phyloP scores from a whole-genome alignment of 1,140 invertebrate genomes.

The Tenebrio molitor region DNA sequence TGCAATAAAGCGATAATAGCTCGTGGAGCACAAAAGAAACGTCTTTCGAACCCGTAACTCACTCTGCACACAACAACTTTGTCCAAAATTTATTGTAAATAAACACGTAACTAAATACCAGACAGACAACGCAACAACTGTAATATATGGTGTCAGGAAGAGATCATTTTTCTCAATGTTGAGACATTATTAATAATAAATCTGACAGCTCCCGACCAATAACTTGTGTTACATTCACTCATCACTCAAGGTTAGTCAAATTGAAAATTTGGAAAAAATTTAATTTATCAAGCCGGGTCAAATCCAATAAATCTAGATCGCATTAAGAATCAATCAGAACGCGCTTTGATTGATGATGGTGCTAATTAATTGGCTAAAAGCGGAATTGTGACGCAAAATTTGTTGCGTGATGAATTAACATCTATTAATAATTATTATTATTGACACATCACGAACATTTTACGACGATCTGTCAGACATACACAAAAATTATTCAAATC shows the following conservation, averaged over 20 bases:
- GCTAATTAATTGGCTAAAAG: neutral
- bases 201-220: too few species aligned
- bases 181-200: neutral
- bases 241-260: too few species aligned
- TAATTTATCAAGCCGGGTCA: neutral
- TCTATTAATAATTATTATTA: neutral
- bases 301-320: neutral
- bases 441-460: neutral
- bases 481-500: too few species aligned
- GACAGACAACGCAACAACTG: neutral
- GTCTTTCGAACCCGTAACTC: conserved; percentile 5
- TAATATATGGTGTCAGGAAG: neutral
- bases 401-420: neutral
- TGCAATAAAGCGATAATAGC: conserved; percentile 11
- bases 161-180: neutral
- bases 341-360: neutral
- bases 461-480: too few species aligned
- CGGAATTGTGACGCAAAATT: neutral
- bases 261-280: neutral
- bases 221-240: too few species aligned
- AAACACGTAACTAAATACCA: conserved; percentile 25
- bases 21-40: conserved; percentile 7
- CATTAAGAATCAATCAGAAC: neutral
- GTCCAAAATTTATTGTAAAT: conserved; percentile 21
- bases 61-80: conserved; percentile 8